phyloP scores from a whole-genome alignment of 2,113 vertebrate species.

The Mesoclemmys tuberculata region DNA sequence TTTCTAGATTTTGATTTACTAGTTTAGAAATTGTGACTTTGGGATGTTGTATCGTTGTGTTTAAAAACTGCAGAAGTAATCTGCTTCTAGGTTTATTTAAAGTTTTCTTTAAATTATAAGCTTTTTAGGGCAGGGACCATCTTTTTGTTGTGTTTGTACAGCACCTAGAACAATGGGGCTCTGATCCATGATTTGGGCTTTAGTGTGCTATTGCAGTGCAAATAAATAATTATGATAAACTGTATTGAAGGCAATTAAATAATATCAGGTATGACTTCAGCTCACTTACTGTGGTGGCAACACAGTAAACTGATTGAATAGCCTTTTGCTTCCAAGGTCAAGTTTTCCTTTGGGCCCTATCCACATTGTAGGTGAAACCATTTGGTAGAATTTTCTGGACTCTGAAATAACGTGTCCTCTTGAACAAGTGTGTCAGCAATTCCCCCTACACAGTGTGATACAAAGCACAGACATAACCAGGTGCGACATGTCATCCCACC shows the following conservation, averaged over 20 bases:
- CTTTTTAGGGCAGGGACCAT: not conserved
- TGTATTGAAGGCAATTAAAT: not conserved
- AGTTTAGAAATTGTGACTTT: not conserved
- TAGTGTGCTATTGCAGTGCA: not conserved
- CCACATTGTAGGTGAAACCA: not conserved
- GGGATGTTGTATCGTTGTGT: not conserved
- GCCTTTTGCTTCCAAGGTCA: not conserved
- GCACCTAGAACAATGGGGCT: not conserved
- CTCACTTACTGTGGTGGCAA: not conserved
- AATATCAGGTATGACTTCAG: not conserved
- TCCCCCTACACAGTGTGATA: not conserved
- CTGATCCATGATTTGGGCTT: not conserved
- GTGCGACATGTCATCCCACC: too few species aligned
- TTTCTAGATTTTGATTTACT: not conserved
- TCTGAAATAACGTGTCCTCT: not conserved
- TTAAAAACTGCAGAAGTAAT: not conserved
- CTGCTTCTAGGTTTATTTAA: rapidly evolving
- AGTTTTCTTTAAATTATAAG: not conserved
- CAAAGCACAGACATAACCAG: not conserved
- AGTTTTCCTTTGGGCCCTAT: not conserved
- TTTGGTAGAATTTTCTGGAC: not conserved
- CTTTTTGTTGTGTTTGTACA: not conserved
- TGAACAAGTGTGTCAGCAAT: not conserved
- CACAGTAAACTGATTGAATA: not conserved
- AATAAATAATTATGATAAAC: not conserved